Percentiles rank a stretch among this genome's conserved stretches.
These are phyloP conservation scores for Andrena marginata DNA, from an alignment of 2,888 invertebrate genomes.

Conservation along the genomic window DNA sequence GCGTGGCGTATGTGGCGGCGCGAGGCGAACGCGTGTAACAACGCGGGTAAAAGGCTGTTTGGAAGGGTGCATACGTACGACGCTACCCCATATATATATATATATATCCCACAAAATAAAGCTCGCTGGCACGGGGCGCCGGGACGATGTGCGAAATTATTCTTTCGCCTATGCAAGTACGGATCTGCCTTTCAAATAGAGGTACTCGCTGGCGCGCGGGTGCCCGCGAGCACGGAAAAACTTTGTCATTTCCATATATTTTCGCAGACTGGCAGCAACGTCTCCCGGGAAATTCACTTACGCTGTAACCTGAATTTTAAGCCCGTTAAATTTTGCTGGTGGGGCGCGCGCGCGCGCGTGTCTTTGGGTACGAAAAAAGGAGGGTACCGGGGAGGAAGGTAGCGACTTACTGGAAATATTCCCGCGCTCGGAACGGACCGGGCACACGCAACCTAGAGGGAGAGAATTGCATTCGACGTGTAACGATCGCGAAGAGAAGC, in stretches of 20 bases:
- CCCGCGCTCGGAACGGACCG: neutral
- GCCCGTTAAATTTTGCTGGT: slow-evolving; percentile 57
- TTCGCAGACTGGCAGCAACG: slow-evolving; percentile 50
- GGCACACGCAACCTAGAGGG: neutral
- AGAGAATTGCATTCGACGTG: neutral
- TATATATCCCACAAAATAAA: slow-evolving; percentile 41
- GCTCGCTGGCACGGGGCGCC: slow-evolving; percentile 20
- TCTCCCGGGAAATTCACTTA: slow-evolving; percentile 70
- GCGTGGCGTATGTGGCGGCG: neutral
- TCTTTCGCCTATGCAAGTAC: slow-evolving; percentile 64
- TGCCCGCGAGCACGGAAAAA: slow-evolving; percentile 60
- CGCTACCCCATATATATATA: neutral
- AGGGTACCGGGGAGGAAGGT: neutral
- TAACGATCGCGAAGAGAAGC: slow-evolving; percentile 4
- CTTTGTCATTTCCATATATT: slow-evolving; percentile 71
- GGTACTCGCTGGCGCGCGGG: slow-evolving; percentile 36
- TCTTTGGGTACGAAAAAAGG: slow-evolving; percentile 4
- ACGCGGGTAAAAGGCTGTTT: slow-evolving; percentile 32
- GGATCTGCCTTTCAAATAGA: slow-evolving; percentile 75
- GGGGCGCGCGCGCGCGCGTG: neutral
- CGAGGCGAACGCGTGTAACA: slow-evolving; percentile 3
- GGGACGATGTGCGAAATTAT: slow-evolving; percentile 66
- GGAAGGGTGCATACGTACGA: neutral
- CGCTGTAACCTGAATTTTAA: slow-evolving; percentile 64
- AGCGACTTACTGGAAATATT: neutral